Base-by-base conservation (phyloP, 2,797 vertebrate species). In the Onychomys torridus region DNA sequence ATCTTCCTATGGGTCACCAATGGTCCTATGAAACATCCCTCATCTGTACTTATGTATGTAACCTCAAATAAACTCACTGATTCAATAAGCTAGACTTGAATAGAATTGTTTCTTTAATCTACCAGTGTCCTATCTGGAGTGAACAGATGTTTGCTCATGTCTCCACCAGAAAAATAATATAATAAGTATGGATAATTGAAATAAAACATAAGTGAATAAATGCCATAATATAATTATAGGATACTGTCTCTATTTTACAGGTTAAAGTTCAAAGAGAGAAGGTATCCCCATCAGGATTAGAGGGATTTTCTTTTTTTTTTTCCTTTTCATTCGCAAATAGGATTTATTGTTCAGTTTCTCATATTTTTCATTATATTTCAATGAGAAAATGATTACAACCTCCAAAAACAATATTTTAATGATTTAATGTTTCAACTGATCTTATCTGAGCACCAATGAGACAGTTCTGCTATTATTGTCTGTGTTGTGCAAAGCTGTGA, bases 241-340 rank as follows among this genome's bases (percentile, higher is more conserved):
- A 75, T 89, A 43, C 25, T 59, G 0, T n/a, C 29, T 59, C 90
- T 88, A 32, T 55, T 95, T 87, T 37, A 59, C 0, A 75, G 46
- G 67, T 95, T 95, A 86, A 95, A 87, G 88, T 96, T 97, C 94
- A 75, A 82, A 90, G 92, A 89, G 76, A 96, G 92, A 96, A 97
- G 34, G 11, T 91, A 46, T 7, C 4, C 16, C 79, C 79, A 63
- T 43, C 52, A n/a, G 49, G 84, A 95, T 75, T 25, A 95, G 67
- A 82, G 87, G 57, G 88, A 94, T 87, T 95, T n/a, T n/a, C n/a
- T n/a, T n/a, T n/a, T n/a, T n/a, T n/a, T n/a, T n/a, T n/a, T n/a
- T n/a, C n/a, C n/a, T n/a, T n/a, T n/a, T n/a, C n/a, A n/a, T n/a
- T n/a, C n/a, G n/a, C n/a, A n/a, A n/a, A n/a, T n/a, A n/a, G n/a